These are phyloP conservation scores for Chlamydotis undulata DNA, from an alignment of 2,113 vertebrate genomes.

Conservation along the genomic window DNA sequence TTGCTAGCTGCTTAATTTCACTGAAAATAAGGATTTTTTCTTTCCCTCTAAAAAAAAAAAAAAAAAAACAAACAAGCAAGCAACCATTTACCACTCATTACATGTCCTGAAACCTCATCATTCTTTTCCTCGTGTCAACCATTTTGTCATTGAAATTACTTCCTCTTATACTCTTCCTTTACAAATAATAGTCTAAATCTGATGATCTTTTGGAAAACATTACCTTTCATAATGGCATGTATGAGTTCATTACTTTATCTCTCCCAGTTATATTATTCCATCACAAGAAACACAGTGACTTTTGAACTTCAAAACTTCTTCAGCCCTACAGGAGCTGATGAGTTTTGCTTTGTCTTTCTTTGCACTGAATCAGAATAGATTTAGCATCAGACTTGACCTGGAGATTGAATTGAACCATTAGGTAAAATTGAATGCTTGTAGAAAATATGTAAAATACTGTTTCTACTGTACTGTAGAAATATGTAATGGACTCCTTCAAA, in stretches of 20 bases:
- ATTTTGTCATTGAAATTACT: background rate
- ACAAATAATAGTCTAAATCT: background rate
- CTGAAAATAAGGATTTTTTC: background rate
- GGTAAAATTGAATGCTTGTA: conserved; percentile 6
- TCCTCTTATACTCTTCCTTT: background rate
- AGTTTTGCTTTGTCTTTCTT: background rate
- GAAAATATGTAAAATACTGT: background rate
- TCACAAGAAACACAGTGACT: background rate
- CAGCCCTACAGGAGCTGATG: background rate
- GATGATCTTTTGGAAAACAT: background rate
- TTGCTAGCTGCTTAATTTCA: background rate
- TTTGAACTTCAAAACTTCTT: background rate
- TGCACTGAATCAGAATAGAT: background rate
- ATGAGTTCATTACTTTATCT: background rate
- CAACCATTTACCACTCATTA: background rate
- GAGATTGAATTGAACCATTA: background rate
- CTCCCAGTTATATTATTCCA: background rate
- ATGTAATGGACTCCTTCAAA: background rate
- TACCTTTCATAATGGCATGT: background rate
- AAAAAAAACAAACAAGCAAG: background rate
- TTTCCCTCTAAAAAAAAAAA: background rate
- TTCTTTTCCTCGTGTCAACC: background rate
- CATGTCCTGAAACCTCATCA: background rate
- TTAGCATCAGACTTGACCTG: conserved; percentile 13
- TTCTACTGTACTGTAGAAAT: too few relatives aligned